These are phyloP conservation scores for Spodoptera picta DNA, from an alignment of 2,888 invertebrate genomes.

Conservation along the genomic window DNA sequence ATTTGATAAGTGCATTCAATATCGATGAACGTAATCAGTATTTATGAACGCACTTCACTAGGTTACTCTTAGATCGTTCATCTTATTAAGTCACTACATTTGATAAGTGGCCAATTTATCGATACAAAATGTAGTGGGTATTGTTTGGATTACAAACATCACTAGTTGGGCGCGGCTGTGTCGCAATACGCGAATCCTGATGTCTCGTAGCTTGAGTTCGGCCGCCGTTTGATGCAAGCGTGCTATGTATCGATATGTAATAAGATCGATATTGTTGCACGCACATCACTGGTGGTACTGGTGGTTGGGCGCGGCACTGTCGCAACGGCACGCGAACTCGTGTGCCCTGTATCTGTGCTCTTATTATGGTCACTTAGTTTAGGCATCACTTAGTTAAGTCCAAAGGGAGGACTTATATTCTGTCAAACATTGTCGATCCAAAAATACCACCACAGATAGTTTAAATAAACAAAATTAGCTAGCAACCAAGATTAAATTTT, in stretches of 20 bases:
- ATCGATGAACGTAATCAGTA: conserved; percentile 59
- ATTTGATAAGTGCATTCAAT: conserved; percentile 54
- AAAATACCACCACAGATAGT: no score
- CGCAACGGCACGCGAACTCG: conserved; percentile 68
- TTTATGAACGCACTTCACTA: conserved; percentile 46
- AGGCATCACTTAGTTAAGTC: no score
- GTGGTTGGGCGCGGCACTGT: conserved; percentile 77
- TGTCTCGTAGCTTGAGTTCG: conserved; percentile 40
- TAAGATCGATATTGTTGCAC: conserved; percentile 73
- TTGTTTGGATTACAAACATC: conserved; percentile 43
- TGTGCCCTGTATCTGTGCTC: conserved; percentile 55
- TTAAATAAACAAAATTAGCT: no score
- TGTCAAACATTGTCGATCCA: no score
- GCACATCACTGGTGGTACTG: conserved; percentile 71
- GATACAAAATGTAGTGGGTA: conserved; percentile 39
- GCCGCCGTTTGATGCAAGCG: conserved; percentile 42
- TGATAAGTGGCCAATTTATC: conserved; percentile 32
- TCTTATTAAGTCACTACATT: conserved; percentile 40
- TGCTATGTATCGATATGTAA: conserved; percentile 51
- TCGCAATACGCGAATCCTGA: conserved; percentile 72
- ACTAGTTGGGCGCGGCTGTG: conserved; percentile 74
- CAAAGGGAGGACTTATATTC: no score
- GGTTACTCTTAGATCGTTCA: conserved; percentile 29
- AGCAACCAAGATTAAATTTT: no score
- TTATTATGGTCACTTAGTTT: conserved; percentile 46